A percentile compares a stretch with the other conserved stretches of the same genome.
phyloP scores from a whole-genome alignment of 2,888 invertebrate species.

The Apomyelois bistriatella region DNA sequence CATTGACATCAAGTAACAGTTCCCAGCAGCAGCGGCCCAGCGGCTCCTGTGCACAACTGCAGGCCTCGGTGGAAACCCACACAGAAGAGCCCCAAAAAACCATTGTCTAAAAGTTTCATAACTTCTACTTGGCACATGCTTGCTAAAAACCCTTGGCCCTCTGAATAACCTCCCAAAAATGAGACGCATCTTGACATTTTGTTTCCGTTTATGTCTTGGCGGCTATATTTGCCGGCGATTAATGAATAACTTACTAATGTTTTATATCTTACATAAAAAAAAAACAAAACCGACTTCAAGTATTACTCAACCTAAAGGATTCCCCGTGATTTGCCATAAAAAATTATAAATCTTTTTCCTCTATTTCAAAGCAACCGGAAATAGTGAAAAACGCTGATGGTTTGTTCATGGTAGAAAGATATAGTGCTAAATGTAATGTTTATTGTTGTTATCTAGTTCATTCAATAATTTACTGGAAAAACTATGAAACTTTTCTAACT shows the following conservation, averaged over 20 bases:
- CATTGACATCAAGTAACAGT: conserved; percentile 40
- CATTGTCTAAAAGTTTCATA: not conserved
- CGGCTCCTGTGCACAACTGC: conserved; percentile 11
- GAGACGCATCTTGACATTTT: not conserved
- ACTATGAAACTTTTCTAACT: not conserved
- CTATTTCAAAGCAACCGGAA: too few relatives aligned
- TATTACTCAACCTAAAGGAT: too few relatives aligned
- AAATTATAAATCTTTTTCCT: too few relatives aligned
- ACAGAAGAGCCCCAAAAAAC: not conserved
- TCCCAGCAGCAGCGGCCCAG: conserved; percentile 27
- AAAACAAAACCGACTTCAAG: too few relatives aligned
- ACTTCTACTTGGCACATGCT: not conserved
- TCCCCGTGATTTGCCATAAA: too few relatives aligned
- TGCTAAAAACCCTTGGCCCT: not conserved
- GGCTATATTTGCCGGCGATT: too few relatives aligned
- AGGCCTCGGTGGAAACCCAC: not conserved
- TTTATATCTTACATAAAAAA: too few relatives aligned
- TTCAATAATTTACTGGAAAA: not conserved
- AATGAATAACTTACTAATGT: too few relatives aligned
- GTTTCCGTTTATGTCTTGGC: not conserved
- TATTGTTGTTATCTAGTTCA: not conserved
- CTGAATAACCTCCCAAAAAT: not conserved
- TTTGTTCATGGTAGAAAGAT: too few relatives aligned
- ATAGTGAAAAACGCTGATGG: too few relatives aligned
- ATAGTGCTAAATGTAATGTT: too few relatives aligned